These are phyloP conservation scores for Peromyscus attwateri DNA, from an alignment of 2,797 vertebrate genomes.

Conservation along the genomic window DNA sequence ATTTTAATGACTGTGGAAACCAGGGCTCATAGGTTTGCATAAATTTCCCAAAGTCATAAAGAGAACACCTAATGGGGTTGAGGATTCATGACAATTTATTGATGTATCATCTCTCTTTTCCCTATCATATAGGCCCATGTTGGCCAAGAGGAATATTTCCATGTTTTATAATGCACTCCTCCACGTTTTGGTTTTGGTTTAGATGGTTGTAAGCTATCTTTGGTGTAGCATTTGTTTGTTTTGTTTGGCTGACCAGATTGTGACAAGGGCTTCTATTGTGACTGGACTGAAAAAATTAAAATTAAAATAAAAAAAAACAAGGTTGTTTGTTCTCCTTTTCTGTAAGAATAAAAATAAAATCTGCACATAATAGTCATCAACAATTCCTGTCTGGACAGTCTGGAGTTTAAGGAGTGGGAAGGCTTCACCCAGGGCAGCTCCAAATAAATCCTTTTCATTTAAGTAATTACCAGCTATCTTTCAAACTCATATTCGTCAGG, in stretches of 20 bases:
- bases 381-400: neutral
- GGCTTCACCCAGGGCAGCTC: neutral
- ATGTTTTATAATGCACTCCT: neutral
- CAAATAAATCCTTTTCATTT: constrained; percentile 45
- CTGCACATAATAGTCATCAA: neutral
- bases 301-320: neutral
- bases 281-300: neutral
- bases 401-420: constrained; percentile 7
- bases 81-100: neutral
- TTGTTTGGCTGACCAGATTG: constrained; percentile 17
- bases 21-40: neutral
- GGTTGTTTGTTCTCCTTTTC: neutral
- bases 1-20: neutral
- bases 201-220: neutral
- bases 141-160: neutral
- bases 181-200: neutral
- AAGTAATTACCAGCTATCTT: constrained; percentile 25
- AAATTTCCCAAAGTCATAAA: neutral
- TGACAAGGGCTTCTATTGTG: neutral
- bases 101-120: neutral
- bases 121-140: neutral
- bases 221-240: neutral
- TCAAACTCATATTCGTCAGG: neutral
- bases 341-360: constrained; percentile 43
- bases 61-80: neutral